Conservation (phyloP, 1,140 invertebrate species). For the Drosophila subpulchrella region DNA sequence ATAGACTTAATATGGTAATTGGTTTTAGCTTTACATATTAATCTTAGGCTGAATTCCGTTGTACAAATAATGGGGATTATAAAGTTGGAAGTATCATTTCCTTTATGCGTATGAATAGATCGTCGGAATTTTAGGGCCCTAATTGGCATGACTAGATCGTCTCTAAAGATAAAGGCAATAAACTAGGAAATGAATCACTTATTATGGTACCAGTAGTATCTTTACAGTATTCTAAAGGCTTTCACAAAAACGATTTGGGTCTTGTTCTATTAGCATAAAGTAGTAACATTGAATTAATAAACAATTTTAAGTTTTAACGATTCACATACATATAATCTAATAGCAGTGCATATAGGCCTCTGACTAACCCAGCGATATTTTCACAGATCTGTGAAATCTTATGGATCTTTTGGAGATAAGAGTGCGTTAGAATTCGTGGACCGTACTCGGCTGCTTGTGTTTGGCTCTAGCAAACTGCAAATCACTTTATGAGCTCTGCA, state of each 20-base stretch:
- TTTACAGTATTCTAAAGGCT: neutral
- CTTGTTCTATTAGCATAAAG: too few relatives aligned
- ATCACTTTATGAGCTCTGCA: conserved; percentile 65
- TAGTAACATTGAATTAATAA: too few relatives aligned
- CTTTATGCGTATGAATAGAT: neutral
- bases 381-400: conserved; percentile 5
- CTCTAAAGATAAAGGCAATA: neutral
- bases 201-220: neutral
- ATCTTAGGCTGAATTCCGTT: neutral
- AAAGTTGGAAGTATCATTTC: too few relatives aligned
- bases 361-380: conserved; percentile 21
- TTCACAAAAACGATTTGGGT: too few relatives aligned
- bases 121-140: neutral
- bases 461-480: conserved; percentile 52
- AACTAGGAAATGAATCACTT: neutral
- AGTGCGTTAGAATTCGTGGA: conserved; percentile 36
- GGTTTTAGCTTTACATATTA: neutral
- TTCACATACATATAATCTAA: neutral
- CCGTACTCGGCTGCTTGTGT: conserved; percentile 12
- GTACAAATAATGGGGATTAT: neutral
- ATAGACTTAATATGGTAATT: neutral
- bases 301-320: too few relatives aligned
- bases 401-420: conserved; percentile 28
- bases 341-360: neutral
- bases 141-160: neutral